Base-by-base conservation (phyloP, 2,797 vertebrate genomes). In the Ctenopoma kingsleyae region DNA sequence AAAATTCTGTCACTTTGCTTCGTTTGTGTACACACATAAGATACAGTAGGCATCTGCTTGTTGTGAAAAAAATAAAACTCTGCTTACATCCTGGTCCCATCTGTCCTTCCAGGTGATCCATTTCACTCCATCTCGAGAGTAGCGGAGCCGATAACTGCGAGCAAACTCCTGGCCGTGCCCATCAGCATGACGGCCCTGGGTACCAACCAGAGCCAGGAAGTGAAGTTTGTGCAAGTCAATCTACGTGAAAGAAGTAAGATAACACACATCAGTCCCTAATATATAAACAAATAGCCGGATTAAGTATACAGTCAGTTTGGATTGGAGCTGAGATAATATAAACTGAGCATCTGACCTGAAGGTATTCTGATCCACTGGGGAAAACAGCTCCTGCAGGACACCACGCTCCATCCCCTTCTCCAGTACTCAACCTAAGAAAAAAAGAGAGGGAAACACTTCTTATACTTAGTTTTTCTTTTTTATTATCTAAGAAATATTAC, bases 81-180 rank as follows among this genome's bases (percentile, higher is more conserved):
- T 25, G n/a, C 87, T 92, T 79, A 98, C 97, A 90, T 98, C 96
- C 58, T 91, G 83, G 1, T 96, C 90, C 96, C 96, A 97, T 50
- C 96, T 96, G 81, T 98, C 97, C 32, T 75, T 95, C 97, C 97
- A 98, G n/a, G 92, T 95, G 71, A 96, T 92, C 97, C 97, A 98
- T 32, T 92, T 94, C 32, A 89, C 89, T 23, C 96, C 96, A 0
- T 98, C 96, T 1, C 97, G 91, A 60, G 96, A 98, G 86, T 98
- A 98, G 15, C 86, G 93, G 17, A 98, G 94, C 0, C 95, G 92
- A 81, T 98, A 98, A 70, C 92, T 91, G 3, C 92, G 95, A 19
- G 96, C 96, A 74, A 97, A 99, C 86, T 99, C 97, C 57, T 94
- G 94, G 16, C 97, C 97, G 0, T 96, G 95, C 6, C 97, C 97